phyloP scores from a whole-genome alignment of 2,888 invertebrate species.

The Lasioglossum oenotherae region DNA sequence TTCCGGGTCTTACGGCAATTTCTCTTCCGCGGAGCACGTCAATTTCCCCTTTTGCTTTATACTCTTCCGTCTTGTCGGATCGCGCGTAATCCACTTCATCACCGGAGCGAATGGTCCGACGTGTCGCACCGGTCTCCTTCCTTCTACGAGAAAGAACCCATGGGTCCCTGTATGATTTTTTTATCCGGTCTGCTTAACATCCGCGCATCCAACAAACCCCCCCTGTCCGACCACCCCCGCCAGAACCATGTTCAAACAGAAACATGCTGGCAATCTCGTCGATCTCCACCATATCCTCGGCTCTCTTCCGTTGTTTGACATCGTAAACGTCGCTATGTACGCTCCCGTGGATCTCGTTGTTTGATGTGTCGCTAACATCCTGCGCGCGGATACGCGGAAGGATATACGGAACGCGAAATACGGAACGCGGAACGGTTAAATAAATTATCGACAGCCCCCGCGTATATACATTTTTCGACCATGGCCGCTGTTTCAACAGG shows the following conservation, averaged over 20 bases:
- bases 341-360: conserved; percentile 1
- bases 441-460: background rate
- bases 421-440: background rate
- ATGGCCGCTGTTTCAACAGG: background rate
- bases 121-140: conserved; percentile 19
- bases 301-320: conserved; percentile 21
- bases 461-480: background rate
- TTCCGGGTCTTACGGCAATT: conserved; percentile 28
- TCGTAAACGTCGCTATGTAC: conserved; percentile 15
- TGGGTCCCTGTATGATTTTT: conserved; percentile 22
- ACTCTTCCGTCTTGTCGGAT: conserved; percentile 43
- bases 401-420: background rate
- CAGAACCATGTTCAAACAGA: conserved; percentile 11
- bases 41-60: conserved; percentile 47
- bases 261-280: conserved; percentile 22
- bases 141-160: background rate
- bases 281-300: conserved; percentile 6
- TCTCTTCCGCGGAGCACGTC: conserved; percentile 31
- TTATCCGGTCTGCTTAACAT: conserved; percentile 24
- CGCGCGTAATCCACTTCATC: conserved; percentile 59
- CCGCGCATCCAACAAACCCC: background rate
- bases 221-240: background rate
- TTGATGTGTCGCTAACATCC: conserved; percentile 17
- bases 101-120: conserved; percentile 38
- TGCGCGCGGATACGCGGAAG: background rate